Base-by-base conservation (phyloP, 37 sponge, comb jelly and placozoan species). In the Halisarca cf. caerulea region DNA sequence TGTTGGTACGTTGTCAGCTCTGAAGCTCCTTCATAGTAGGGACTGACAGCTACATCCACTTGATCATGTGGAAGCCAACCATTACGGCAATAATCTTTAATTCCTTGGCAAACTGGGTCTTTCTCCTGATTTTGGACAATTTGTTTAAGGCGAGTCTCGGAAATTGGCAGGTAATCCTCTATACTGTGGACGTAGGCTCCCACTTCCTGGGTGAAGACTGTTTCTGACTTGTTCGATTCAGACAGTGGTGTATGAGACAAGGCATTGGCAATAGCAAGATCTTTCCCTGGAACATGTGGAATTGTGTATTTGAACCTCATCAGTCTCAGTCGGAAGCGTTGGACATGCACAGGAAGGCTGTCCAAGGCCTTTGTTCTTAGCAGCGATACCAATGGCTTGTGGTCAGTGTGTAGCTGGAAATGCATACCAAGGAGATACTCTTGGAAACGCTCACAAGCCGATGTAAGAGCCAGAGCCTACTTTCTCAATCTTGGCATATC, bases 311-410 rank as follows among this genome's bases (percentile, higher is more conserved):
- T 15, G 58, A 80, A 86, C 33, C 81, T 37, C 81, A 80, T 66
- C 58, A 86, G 55, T 23, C 68, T 55, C 14, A 86, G 34, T 64
- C 71, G 57, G 40, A 86, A 86, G 11, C 87, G 30, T 18, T 71
- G 81, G 17, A 80, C 81, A 23, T 73, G 42, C 18, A 25, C 39
- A 51, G 87, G 87, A 23, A 87, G 47, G 32, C 21, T 34, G 62
- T 87, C 87, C 14, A 87, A 59, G 20, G 20, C n/a, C 59, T 87
- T 87, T 24, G 82, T 38, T 20, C 58, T 40, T 18, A 87, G 39
- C n/a, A 87, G 54, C 18, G 71, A 73, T 9, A 87, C 88, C 47
- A 87, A 68, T 8, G 88, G 88, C 73, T 87, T 87, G 47, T 87
- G 82, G 60, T 87, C 88, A 0, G 82, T 87, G 55, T 87, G 25